Evolutionary conservation across 2,797 vertebrate species (phyloP).

Genomic region (Sebastes kiyomatsui): DNA sequence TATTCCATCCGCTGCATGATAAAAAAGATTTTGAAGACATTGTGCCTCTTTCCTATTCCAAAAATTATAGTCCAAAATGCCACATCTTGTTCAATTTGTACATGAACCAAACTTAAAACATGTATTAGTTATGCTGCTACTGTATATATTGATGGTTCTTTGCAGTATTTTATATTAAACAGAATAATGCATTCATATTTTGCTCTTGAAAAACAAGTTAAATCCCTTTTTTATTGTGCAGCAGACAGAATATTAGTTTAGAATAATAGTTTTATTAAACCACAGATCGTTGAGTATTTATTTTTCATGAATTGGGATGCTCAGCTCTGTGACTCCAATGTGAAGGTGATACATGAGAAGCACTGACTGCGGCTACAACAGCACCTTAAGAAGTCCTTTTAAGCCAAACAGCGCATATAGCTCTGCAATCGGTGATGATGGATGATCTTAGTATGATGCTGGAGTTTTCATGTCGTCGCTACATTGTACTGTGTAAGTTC

Average conservation of each 20-base stretch:
- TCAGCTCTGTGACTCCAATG: not conserved
- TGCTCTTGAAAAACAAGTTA: not conserved
- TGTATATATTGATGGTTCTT: not conserved
- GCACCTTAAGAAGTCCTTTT: constrained; percentile 31
- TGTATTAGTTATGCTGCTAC: not conserved
- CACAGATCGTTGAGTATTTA: rapidly evolving
- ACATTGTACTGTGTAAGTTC: constrained; percentile 64
- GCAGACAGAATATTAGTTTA: not conserved
- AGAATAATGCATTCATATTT: not conserved
- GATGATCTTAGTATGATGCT: constrained; percentile 28
- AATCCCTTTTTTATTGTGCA: not conserved
- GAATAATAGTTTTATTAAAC: not conserved
- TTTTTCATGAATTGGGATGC: not conserved
- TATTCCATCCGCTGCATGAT: not conserved
- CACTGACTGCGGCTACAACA: constrained; percentile 15
- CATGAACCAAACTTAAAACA: not conserved
- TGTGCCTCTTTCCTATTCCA: not conserved
- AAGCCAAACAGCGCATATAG: constrained; percentile 20
- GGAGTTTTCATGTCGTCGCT: constrained; percentile 55
- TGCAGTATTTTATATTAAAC: not conserved
- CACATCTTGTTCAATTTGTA: not conserved
- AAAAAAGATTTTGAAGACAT: too few relatives aligned
- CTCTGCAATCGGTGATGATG: constrained; percentile 2
- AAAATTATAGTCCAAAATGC: not conserved
- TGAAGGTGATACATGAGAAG: not conserved